A percentile compares a stretch with the other conserved stretches of the same genome.
Evolutionary conservation across 1,140 invertebrate species (phyloP).

Genomic region (Trinorchestia longiramus): DNA sequence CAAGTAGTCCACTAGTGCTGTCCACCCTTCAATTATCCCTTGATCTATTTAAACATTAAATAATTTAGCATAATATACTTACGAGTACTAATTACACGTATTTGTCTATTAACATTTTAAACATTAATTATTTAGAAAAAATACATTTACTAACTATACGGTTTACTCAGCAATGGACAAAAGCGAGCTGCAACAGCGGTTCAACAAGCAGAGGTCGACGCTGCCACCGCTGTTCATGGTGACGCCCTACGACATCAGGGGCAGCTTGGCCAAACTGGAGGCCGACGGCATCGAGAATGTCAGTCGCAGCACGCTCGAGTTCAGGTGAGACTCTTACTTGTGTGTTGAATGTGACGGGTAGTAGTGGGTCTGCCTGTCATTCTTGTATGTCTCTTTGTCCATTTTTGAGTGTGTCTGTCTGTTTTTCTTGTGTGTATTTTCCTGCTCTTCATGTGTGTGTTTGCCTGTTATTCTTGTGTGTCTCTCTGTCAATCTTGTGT

Average conservation of each 20-base stretch:
- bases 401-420: background rate
- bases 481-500: background rate
- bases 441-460: background rate
- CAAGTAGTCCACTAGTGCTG: no score
- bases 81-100: background rate
- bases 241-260: conserved; percentile 6
- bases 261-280: background rate
- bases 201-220: conserved; percentile 11
- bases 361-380: no score
- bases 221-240: background rate
- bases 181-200: background rate
- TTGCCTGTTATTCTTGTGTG: no score
- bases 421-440: no score
- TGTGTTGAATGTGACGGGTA: no score
- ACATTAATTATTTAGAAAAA: no score
- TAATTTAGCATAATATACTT: background rate
- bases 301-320: background rate
- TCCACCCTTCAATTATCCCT: background rate
- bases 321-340: background rate
- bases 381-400: no score
- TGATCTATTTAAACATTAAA: background rate
- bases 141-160: no score
- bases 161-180: background rate
- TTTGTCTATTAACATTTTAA: no score
- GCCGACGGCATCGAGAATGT: conserved; percentile 20